A percentile compares a stretch with the other conserved stretches of the same genome.
These are phyloP conservation scores for Macrobrachium nipponense DNA, from an alignment of 1,140 invertebrate species.

Conservation along the genomic window DNA sequence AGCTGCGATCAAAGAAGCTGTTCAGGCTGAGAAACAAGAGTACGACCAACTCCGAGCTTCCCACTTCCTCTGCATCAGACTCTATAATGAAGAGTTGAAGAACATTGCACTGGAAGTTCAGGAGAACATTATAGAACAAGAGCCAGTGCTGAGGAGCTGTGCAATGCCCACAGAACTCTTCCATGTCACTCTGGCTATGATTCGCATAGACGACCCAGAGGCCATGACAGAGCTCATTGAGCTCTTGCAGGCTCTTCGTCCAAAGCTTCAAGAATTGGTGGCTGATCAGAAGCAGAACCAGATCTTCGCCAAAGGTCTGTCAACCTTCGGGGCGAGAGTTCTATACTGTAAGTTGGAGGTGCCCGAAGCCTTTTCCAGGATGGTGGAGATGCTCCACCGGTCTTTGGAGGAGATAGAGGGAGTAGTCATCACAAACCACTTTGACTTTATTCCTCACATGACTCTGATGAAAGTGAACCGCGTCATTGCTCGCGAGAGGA, in stretches of 20 bases:
- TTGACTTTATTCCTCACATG: slow-evolving; percentile 65
- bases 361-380: slow-evolving; percentile 28
- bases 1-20: neutral
- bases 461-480: slow-evolving; percentile 63
- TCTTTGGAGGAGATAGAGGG: slow-evolving; percentile 26
- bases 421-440: slow-evolving; percentile 62
- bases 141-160: slow-evolving; percentile 62
- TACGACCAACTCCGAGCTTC: slow-evolving; percentile 54
- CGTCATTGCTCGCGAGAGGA: slow-evolving; percentile 53
- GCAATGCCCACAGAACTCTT: slow-evolving; percentile 60
- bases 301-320: slow-evolving; percentile 48
- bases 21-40: neutral
- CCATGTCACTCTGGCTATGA: slow-evolving; percentile 64
- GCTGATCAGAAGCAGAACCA: neutral
- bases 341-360: slow-evolving; percentile 59
- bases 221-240: neutral
- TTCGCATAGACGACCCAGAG: slow-evolving; percentile 6
- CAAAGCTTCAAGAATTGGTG: neutral
- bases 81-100: slow-evolving; percentile 53
- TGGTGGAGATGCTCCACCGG: slow-evolving; percentile 37
- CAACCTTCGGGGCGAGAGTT: slow-evolving; percentile 63
- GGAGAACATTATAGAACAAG: slow-evolving; percentile 57
- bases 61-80: slow-evolving; percentile 64
- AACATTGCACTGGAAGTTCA: slow-evolving; percentile 41
- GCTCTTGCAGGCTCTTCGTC: neutral